These are phyloP conservation scores for Amblyopsis rosae DNA, from an alignment of 2,113 vertebrate genomes.

Conservation along the genomic window DNA sequence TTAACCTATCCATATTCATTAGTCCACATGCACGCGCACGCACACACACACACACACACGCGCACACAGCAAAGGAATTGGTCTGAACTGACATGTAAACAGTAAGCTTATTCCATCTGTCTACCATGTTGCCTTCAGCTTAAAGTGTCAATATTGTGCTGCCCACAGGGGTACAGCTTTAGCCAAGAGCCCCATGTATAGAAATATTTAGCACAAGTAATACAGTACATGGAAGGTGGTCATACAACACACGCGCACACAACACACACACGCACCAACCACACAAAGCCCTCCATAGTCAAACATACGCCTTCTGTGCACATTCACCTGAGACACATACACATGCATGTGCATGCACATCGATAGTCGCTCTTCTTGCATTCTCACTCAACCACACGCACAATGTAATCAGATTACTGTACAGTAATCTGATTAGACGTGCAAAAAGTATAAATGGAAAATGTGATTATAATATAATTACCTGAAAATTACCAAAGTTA, in stretches of 20 bases:
- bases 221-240: constrained; percentile 28
- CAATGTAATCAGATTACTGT: background rate
- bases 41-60: background rate
- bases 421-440: background rate
- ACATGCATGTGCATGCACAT: constrained; percentile 70
- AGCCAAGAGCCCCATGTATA: constrained; percentile 18
- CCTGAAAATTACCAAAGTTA: background rate
- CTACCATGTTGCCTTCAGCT: constrained; percentile 18
- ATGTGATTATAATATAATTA: background rate
- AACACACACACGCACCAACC: background rate
- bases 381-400: constrained; percentile 4
- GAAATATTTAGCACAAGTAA: constrained; percentile 44
- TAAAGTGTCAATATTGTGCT: constrained; percentile 8
- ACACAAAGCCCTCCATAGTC: constrained; percentile 31
- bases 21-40: background rate
- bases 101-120: constrained; percentile 36
- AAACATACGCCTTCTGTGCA: constrained; percentile 57
- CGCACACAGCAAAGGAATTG: background rate
- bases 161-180: constrained; percentile 27
- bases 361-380: constrained; percentile 21
- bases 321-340: constrained; percentile 59
- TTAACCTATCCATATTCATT: constrained; percentile 21
- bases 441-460: constrained; percentile 1
- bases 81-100: constrained; percentile 27
- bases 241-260: constrained; percentile 19